Base-by-base conservation (phyloP, 2,888 invertebrate species). In the Scaptomyza caliginosa region DNA sequence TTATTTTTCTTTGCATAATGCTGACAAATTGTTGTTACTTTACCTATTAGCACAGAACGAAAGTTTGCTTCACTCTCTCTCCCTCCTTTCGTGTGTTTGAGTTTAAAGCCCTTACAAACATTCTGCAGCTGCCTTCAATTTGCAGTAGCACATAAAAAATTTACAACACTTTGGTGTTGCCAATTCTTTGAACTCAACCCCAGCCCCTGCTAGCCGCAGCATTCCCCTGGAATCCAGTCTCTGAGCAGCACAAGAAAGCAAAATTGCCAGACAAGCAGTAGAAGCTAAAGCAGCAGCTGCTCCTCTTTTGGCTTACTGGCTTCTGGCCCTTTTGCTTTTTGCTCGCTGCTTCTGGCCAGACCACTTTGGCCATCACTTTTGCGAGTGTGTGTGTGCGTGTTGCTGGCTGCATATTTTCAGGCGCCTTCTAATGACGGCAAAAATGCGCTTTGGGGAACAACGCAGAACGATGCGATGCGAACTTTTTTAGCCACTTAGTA, bases 141-240 rank as follows among this genome's bases (percentile, higher is more conserved):
- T 83, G 69, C 76, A 65, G 66, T 60, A 46, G 63, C 84, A 84
- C 84, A 86, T 81, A 64, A 81, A 82, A 84, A 84, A 82, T 82
- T 55, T 66, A 86, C 74, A 40, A 49, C 58, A 58, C 64, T 56
- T 51, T 55, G 59, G 46, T 60, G 72, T 36, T 57, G 62, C 64
- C 74, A 51, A 71, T 59, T 55, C 48, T 28, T 70, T 52, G 46
- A 34, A n/a, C n/a, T n/a, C n/a, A n/a, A n/a, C 34, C 43, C 28
- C 40, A 17, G 11, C 26, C 10, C 10, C 34, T 34, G 2, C 7
- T 16, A 16, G 3, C 3, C 30, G 13, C 21, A 10, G 13, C 49
- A 59, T 39, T 40, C 21, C 48, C 34, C 17, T 24, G 57, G 40
- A 51, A 72, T 67, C 70, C 50, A 60, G 19, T 30, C 48, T 8